A percentile compares a stretch with the other conserved stretches of the same genome.
phyloP scores from a whole-genome alignment of 1,140 invertebrate species.

The Steinernema khuongi region DNA sequence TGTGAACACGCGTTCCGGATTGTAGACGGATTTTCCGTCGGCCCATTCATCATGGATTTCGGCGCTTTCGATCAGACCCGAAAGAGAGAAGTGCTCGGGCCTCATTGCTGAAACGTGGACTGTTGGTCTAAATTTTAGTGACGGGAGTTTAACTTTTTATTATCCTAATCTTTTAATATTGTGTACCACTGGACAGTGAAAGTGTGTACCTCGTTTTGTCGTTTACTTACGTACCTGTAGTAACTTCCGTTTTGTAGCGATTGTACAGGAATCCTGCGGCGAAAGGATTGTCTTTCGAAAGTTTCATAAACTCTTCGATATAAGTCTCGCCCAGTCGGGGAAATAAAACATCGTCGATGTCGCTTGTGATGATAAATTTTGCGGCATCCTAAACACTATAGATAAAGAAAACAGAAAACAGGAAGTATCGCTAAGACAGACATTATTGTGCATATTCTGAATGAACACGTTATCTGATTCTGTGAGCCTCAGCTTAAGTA shows the following conservation, averaged over 20 bases:
- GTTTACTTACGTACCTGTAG: too few relatives aligned
- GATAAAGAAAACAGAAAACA: too few relatives aligned
- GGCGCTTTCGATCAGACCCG: background rate
- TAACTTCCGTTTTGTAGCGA: background rate
- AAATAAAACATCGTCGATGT: background rate
- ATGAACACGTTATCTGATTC: too few relatives aligned
- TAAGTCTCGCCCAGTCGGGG: background rate
- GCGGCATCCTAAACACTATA: background rate
- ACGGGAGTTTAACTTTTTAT: too few relatives aligned
- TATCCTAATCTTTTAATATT: too few relatives aligned
- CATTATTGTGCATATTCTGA: too few relatives aligned
- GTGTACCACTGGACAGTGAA: too few relatives aligned
- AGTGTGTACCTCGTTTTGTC: too few relatives aligned
- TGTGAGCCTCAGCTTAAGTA: too few relatives aligned
- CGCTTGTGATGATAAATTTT: background rate
- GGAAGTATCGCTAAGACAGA: too few relatives aligned
- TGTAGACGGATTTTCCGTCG: background rate
- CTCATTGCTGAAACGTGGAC: slow-evolving; percentile 1
- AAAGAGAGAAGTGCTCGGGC: background rate
- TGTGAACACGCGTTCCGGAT: slow-evolving; percentile 5
- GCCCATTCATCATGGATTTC: background rate
- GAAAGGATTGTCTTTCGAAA: background rate
- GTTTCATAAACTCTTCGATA: slow-evolving; percentile 5
- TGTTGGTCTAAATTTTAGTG: too few relatives aligned
- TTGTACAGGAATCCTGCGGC: background rate